phyloP scores from a whole-genome alignment of 2,797 vertebrate genomes.

The Dipus sagitta region DNA sequence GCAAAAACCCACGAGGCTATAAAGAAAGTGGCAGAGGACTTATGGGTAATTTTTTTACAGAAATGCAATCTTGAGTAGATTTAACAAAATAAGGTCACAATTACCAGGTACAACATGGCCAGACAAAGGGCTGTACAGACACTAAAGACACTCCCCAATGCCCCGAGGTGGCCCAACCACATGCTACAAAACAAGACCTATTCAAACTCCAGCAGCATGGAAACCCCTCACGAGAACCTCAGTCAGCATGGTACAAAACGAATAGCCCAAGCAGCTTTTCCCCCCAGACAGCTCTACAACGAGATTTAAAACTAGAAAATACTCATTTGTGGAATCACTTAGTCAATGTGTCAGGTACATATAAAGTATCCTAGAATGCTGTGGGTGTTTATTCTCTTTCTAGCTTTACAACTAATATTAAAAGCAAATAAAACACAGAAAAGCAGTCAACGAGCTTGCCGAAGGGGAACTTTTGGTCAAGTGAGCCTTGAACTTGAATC shows the following conservation, averaged over 20 bases:
- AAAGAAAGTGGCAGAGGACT: neutral
- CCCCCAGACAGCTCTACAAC: slow-evolving; percentile 6
- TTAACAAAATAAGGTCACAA: neutral
- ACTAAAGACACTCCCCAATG: neutral
- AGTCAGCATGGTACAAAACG: neutral
- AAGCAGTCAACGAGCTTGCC: neutral
- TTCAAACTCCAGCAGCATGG: neutral
- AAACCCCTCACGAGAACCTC: neutral
- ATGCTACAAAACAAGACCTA: neutral
- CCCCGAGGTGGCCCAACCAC: neutral
- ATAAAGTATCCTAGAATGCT: neutral
- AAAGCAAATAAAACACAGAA: slow-evolving; percentile 1
- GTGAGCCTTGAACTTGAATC: slow-evolving; percentile 4
- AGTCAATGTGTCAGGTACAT: neutral
- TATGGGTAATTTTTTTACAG: neutral
- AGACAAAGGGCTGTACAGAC: neutral
- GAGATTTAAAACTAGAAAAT: slow-evolving; percentile 38
- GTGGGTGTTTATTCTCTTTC: neutral
- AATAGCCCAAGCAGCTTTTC: neutral
- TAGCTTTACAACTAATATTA: slow-evolving; percentile 20
- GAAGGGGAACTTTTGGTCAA: neutral
- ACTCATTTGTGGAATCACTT: neutral
- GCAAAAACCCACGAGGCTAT: neutral
- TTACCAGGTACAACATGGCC: neutral
- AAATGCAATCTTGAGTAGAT: neutral